Evolutionary conservation across 2,113 vertebrate genomes (phyloP).

Genomic region (Salvator merianae): DNA sequence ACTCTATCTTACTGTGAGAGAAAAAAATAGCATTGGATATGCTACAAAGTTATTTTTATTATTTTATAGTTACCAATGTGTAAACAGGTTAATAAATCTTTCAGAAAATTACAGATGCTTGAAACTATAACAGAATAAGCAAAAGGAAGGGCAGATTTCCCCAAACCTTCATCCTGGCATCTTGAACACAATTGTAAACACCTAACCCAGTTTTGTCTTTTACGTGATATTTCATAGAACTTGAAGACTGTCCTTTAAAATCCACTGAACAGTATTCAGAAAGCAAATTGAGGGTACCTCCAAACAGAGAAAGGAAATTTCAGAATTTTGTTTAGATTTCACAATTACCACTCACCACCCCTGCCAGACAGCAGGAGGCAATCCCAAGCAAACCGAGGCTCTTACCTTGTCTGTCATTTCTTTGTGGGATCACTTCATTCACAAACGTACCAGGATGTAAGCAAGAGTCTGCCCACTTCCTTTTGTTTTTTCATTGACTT

Average conservation of each 20-base stretch:
- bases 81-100: slow-evolving; percentile 9
- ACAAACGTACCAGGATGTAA: no score
- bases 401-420: no score
- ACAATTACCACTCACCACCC: no score
- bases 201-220: neutral
- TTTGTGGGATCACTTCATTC: no score
- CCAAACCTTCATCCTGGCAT: neutral
- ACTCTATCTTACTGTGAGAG: slow-evolving; percentile 39
- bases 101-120: neutral
- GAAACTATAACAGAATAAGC: neutral
- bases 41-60: neutral
- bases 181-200: neutral
- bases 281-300: neutral
- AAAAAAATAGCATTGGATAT: neutral
- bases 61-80: neutral
- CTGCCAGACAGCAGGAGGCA: no score
- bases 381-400: no score
- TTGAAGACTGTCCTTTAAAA: neutral
- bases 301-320: neutral
- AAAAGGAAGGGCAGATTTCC: neutral
- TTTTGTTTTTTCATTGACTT: no score
- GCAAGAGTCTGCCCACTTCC: no score
- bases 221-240: neutral
- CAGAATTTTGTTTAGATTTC: neutral
- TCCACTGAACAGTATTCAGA: neutral